phyloP scores from a whole-genome alignment of 2,113 vertebrate species.

The Ranitomeya variabilis region DNA sequence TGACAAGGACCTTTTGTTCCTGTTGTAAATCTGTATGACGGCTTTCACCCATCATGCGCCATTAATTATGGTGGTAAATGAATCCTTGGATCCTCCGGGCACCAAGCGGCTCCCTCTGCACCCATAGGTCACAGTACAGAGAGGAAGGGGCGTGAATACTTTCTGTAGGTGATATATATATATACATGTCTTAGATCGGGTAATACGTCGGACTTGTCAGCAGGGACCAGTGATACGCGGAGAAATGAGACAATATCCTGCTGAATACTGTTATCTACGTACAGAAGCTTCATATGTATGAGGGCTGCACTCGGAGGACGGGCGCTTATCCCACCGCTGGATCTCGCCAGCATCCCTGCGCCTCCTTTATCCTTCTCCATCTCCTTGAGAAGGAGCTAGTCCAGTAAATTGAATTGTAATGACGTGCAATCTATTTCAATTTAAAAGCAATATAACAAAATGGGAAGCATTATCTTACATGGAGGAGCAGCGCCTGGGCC shows the following conservation, averaged over 20 bases:
- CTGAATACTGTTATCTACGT: neutral
- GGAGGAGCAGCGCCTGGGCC: constrained; percentile 34
- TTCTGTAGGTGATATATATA: neutral
- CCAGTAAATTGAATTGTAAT: constrained; percentile 57
- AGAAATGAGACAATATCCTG: neutral
- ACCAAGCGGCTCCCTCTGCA: too few species aligned
- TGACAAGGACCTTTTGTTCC: too few species aligned
- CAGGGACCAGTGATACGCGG: neutral
- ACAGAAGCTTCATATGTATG: constrained; percentile 1
- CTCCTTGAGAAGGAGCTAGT: constrained; percentile 50
- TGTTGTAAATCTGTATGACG: too few species aligned
- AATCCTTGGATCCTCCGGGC: too few species aligned
- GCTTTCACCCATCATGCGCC: too few species aligned
- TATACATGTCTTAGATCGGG: neutral
- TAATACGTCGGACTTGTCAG: neutral
- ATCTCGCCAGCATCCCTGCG: neutral
- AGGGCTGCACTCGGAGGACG: neutral
- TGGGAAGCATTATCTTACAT: constrained; percentile 52
- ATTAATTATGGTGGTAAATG: too few species aligned
- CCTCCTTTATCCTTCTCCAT: constrained; percentile 47
- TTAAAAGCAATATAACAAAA: constrained; percentile 57
- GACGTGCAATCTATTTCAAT: constrained; percentile 55
- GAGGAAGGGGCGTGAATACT: too few species aligned
- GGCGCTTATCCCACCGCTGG: neutral
- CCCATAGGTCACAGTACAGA: too few species aligned